These are phyloP conservation scores for Lemur catta DNA, from an alignment of 2,797 vertebrate genomes.

Conservation along the genomic window DNA sequence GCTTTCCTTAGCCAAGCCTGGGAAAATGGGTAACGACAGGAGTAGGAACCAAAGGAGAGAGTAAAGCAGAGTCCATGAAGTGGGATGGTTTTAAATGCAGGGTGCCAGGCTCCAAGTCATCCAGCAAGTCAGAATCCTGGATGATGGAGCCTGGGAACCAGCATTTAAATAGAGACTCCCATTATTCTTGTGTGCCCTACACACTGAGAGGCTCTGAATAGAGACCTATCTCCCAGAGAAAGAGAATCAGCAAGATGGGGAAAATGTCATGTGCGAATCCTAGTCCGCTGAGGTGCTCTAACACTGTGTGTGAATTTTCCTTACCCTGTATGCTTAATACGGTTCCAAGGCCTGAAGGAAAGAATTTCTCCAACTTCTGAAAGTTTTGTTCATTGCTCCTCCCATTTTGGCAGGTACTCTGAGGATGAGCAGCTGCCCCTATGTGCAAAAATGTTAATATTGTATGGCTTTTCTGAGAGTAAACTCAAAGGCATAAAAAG, in stretches of 20 bases:
- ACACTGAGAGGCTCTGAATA: not conserved
- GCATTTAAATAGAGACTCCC: not conserved
- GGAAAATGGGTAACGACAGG: not conserved
- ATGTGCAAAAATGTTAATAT: not conserved
- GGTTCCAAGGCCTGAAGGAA: not conserved
- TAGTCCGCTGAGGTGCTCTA: not conserved
- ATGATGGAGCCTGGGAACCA: not conserved
- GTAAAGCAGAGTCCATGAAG: not conserved
- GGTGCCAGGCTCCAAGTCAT: not conserved
- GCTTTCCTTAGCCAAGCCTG: not conserved
- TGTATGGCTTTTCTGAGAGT: constrained; percentile 22
- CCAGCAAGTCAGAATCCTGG: not conserved
- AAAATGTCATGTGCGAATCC: not conserved
- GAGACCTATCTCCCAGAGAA: not conserved
- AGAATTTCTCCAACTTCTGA: constrained; percentile 54
- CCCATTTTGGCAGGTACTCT: not conserved
- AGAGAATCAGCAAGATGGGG: not conserved
- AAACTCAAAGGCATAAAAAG: constrained; percentile 57
- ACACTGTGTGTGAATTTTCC: not conserved
- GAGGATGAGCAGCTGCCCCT: not conserved
- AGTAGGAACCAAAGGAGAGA: not conserved
- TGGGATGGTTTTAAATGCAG: not conserved
- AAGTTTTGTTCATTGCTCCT: constrained; percentile 11
- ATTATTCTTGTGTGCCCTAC: not conserved
- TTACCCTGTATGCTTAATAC: not conserved